Evolutionary conservation across 2,888 invertebrate species (phyloP).

Genomic region (Petrophora chlorosata): DNA sequence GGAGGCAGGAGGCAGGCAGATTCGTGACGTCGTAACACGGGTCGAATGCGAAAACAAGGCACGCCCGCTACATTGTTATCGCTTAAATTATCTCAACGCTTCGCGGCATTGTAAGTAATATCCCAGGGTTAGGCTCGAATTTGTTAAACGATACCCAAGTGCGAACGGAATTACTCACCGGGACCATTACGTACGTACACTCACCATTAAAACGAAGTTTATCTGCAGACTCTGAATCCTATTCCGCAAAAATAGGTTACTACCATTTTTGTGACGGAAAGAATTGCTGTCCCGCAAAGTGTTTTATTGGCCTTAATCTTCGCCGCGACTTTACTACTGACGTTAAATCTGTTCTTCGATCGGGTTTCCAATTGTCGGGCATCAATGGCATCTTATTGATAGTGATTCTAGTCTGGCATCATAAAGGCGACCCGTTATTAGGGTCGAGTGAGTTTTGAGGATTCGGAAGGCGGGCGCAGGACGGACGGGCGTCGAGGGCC

Average conservation of each 20-base stretch:
- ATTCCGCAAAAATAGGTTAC: conserved; percentile 2
- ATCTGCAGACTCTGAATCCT: conserved; percentile 9
- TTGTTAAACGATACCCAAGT: conserved; percentile 28
- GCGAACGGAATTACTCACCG: conserved; percentile 24
- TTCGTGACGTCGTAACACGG: conserved; percentile 53
- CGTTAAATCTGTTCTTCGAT: conserved; percentile 28
- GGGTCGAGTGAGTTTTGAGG: conserved; percentile 51
- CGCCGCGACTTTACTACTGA: conserved; percentile 18
- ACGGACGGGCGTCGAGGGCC: conserved; percentile 27
- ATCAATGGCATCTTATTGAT: conserved; percentile 34
- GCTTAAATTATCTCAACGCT: conserved; percentile 51
- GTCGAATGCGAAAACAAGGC: conserved; percentile 53
- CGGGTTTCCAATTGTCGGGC: conserved; percentile 26
- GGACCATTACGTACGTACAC: conserved; percentile 19
- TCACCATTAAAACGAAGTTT: conserved; percentile 12
- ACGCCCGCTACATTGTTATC: conserved; percentile 52
- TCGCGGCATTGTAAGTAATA: conserved; percentile 37
- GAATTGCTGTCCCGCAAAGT: conserved; percentile 18
- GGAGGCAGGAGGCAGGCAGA: conserved; percentile 37
- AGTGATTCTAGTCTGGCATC: conserved; percentile 42
- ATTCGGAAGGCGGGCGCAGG: conserved; percentile 45
- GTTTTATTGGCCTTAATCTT: conserved; percentile 20
- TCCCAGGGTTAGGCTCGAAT: conserved; percentile 33
- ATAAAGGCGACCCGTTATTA: conserved; percentile 46
- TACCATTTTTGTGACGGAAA: conserved; percentile 9